Conservation (phyloP, 2,888 invertebrate genomes). For the Adelognathus sp. region DNA sequence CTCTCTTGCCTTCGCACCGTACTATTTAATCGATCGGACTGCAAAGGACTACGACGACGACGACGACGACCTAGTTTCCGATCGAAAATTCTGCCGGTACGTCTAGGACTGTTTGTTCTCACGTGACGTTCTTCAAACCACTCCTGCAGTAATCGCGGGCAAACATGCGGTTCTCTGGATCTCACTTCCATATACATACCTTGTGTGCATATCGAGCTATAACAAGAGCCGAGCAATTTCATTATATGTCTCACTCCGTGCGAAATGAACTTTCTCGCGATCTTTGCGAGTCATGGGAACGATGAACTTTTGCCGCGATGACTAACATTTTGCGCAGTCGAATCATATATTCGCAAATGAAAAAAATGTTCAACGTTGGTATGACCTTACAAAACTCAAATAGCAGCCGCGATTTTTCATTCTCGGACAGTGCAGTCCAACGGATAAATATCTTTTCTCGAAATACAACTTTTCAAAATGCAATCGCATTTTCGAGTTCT, state of each 20-base stretch:
- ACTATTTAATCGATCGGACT: constrained; percentile 55
- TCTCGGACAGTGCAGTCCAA: no score
- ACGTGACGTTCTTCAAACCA: constrained; percentile 55
- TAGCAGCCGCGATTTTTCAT: no score
- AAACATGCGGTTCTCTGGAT: constrained; percentile 46
- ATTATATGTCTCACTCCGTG: neutral
- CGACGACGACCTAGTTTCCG: constrained; percentile 49
- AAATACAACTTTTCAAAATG: no score
- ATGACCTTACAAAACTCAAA: no score
- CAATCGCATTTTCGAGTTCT: no score
- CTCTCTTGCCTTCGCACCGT: constrained; percentile 20
- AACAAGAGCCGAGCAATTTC: constrained; percentile 15
- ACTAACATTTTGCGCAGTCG: no score
- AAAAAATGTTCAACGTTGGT: no score
- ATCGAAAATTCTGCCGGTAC: constrained; percentile 53
- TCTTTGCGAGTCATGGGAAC: constrained; percentile 12
- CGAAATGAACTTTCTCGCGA: constrained; percentile 7
- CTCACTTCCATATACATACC: constrained; percentile 4
- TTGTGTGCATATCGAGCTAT: neutral
- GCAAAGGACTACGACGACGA: constrained; percentile 32
- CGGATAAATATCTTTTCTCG: no score
- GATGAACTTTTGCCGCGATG: neutral
- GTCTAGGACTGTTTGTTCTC: constrained; percentile 55
- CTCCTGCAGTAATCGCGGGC: constrained; percentile 52
- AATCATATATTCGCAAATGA: no score